Evolutionary conservation across 2,113 vertebrate genomes (phyloP).

Genomic region (Sapajus apella): DNA sequence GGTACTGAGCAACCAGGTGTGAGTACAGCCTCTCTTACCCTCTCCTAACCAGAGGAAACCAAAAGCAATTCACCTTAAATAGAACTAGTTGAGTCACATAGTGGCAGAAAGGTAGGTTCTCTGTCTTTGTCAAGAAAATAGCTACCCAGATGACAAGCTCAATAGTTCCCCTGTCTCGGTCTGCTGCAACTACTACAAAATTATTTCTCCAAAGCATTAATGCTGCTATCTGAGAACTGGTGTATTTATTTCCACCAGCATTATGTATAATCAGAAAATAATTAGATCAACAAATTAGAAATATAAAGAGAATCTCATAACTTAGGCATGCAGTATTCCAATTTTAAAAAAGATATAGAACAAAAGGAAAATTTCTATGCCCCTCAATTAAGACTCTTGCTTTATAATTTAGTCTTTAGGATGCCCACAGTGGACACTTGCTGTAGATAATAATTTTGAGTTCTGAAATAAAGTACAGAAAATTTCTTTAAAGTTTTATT

Average conservation of each 20-base stretch:
- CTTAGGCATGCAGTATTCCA: neutral
- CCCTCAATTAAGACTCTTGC: neutral
- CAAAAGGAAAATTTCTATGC: neutral
- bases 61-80: neutral
- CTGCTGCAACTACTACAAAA: neutral
- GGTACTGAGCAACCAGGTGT: neutral
- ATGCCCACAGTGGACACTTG: neutral
- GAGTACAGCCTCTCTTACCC: neutral
- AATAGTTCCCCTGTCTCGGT: neutral
- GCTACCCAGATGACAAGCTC: neutral
- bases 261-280: neutral
- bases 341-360: neutral
- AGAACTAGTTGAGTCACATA: neutral
- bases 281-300: constrained; percentile 25
- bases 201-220: neutral
- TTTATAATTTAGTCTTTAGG: neutral
- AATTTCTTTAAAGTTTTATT: neutral
- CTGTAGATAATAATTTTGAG: neutral
- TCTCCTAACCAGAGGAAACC: neutral
- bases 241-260: neutral
- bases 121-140: neutral
- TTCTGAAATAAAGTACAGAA: neutral
- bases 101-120: neutral
- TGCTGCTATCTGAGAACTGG: neutral
- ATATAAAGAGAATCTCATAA: neutral